Evolutionary conservation across 2,888 invertebrate genomes (phyloP), one percentile per base, ranked within the genome.

Genomic region (Loripinus fragilis): DNA sequence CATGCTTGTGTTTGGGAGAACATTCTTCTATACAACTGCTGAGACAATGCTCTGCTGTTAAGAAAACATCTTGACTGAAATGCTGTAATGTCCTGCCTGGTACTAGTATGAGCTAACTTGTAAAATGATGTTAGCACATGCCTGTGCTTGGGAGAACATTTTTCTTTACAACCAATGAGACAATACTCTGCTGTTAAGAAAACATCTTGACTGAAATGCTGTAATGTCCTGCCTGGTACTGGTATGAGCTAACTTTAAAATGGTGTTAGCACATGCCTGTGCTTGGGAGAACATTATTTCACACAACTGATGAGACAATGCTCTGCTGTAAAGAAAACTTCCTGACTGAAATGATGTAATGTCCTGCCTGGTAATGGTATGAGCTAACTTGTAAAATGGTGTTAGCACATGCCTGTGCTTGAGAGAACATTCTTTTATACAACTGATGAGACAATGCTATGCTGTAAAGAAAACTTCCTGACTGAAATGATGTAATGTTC

Each of bases 371-470:
- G 7, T 48, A 48, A 8, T 15, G 7, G 17, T 48, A 3, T 20
- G 48, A 5, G 48, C 48, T 48, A 20, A 48, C 48, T 3, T 48
- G 10, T 48, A 48, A 10, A 48, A 48, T 15, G n/a, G 17, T 48
- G 48, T 5, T 48, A 48, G 48, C 48, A 48, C 48, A 48, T 48
- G 48, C n/a, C 48, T 48, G 48, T 48, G 48, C n/a, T 48, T 48
- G 48, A 20, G 48, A 48, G 38, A 8, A 38, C 5, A 38, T 12
- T n/a, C n/a, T n/a, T n/a, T n/a, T n/a, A n/a, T n/a, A n/a, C n/a
- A n/a, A n/a, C n/a, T n/a, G n/a, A n/a, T n/a, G n/a, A n/a, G n/a
- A n/a, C n/a, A n/a, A n/a, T n/a, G n/a, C n/a, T n/a, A n/a, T n/a
- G n/a, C n/a, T n/a, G n/a, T n/a, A n/a, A n/a, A n/a, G n/a, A n/a